These are phyloP conservation scores for Barypeithes pellucidus DNA, from an alignment of 2,888 invertebrate genomes.

Conservation along the genomic window DNA sequence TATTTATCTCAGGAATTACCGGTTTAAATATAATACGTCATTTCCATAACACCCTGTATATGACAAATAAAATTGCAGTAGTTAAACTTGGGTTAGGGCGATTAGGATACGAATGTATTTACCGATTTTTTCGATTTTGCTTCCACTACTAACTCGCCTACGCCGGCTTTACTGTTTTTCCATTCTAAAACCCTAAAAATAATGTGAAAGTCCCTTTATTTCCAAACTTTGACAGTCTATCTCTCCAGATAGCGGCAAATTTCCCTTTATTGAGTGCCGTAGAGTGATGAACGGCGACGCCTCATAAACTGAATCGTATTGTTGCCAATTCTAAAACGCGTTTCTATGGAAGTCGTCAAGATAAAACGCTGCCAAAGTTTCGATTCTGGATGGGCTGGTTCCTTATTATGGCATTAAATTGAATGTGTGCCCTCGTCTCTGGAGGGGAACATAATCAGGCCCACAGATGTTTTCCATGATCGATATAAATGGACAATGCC, in stretches of 20 bases:
- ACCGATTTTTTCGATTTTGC: too few relatives aligned
- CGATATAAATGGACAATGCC: background rate
- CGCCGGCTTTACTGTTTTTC: background rate
- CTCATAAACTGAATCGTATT: conserved; percentile 48
- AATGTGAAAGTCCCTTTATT: conserved; percentile 25
- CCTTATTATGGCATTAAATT: conserved; percentile 48
- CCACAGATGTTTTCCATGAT: conserved; percentile 8
- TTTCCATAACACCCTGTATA: too few relatives aligned
- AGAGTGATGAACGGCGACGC: conserved; percentile 31
- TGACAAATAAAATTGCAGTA: too few relatives aligned
- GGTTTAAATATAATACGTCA: too few relatives aligned
- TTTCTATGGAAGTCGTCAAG: conserved; percentile 35
- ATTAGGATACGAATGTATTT: too few relatives aligned
- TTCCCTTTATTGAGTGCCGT: conserved; percentile 44
- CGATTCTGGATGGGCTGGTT: conserved; percentile 35
- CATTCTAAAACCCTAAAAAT: conserved; percentile 8
- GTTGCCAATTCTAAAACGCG: conserved; percentile 34
- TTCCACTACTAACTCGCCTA: too few relatives aligned
- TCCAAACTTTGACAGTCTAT: conserved; percentile 36
- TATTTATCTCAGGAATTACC: too few relatives aligned
- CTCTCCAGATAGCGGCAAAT: conserved; percentile 43
- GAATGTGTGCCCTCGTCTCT: conserved; percentile 28
- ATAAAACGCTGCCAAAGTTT: conserved; percentile 41
- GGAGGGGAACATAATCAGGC: conserved; percentile 20
- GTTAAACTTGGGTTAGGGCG: too few relatives aligned